Conservation (phyloP, 1,140 invertebrate species). For the Littorina saxatilis region DNA sequence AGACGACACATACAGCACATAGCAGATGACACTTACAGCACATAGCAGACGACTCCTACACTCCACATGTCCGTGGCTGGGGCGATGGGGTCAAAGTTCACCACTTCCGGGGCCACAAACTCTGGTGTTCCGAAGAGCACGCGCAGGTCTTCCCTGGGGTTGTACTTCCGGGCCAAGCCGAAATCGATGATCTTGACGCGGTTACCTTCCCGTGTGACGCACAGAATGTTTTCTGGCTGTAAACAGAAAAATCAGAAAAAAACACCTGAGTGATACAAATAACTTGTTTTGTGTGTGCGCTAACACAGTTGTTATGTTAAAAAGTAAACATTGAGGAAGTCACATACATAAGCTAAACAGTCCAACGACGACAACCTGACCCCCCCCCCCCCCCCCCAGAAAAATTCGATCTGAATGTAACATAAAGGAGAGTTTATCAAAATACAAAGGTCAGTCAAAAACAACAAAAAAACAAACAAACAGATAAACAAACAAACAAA, state of each 20-base stretch:
- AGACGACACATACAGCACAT: neutral
- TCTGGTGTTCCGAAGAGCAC: conserved; percentile 91
- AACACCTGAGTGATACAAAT: neutral
- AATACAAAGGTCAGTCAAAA: too few species aligned
- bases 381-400: too few species aligned
- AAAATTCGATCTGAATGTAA: too few species aligned
- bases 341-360: too few species aligned
- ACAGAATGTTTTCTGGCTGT: conserved; percentile 98
- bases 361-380: too few species aligned
- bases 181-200: conserved; percentile 95
- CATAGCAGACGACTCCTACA: conserved; percentile 92
- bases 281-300: neutral
- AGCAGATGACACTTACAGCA: conserved; percentile 88
- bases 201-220: conserved; percentile 95
- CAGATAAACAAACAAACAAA: too few species aligned
- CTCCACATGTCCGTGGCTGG: conserved; percentile 89
- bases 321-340: neutral
- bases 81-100: conserved; percentile 92
- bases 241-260: conserved; percentile 38
- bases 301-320: neutral
- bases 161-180: conserved; percentile 88
- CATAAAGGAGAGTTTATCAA: too few species aligned
- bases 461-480: too few species aligned
- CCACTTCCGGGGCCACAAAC: conserved; percentile 95
- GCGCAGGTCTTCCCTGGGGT: conserved; percentile 83